Base-by-base conservation (phyloP, 2,888 invertebrate genomes). In the Pachliopta kotzebuea region DNA sequence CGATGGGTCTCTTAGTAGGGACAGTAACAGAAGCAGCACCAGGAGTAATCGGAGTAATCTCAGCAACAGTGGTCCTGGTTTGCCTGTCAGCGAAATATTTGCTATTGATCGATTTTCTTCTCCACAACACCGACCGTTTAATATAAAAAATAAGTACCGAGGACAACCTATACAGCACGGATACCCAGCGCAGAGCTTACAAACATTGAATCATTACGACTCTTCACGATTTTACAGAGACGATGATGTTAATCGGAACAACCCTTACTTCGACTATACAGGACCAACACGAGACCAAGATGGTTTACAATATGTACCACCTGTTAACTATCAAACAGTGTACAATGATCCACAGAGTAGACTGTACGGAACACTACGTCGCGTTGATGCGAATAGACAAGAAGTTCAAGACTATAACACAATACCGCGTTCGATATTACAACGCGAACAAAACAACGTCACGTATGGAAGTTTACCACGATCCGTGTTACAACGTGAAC, bases 101-200 rank as follows among this genome's bases (percentile, higher is more conserved):
- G 88, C 89, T 56, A 88, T 81, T 37, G 88, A 91, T 72, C 84
- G 91, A 62, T 91, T 78, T 74, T 73, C 80, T 20, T 75, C 85
- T 49, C 91, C 90, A 6, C 85, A 90, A 69, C 84, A 85, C 68
- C 85, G 84, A 72, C 81, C 85, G 21, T 88, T 91, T 63, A 84
- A 88, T 72, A 81, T 89, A 67, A 82, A 85, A 56, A 82, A 88
- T 68, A 89, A 87, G 75, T 84, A 88, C 71, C 80, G 84, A 67
- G 78, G 82, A 67, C 86, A 81, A 71, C 85, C 83, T 26, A 80
- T 81, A 71, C 83, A 84, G 72, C 76, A 81, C 70, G 84, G 79
- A 67, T 90, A 90, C 76, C 88, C 88, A 69, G 88, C 88, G 53
- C 90, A 88, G 66, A 90, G 91, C 69, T 74, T 91, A 60, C 90